Evolutionary conservation across 2,797 vertebrate genomes (phyloP).

Genomic region (Siniperca obscura): DNA sequence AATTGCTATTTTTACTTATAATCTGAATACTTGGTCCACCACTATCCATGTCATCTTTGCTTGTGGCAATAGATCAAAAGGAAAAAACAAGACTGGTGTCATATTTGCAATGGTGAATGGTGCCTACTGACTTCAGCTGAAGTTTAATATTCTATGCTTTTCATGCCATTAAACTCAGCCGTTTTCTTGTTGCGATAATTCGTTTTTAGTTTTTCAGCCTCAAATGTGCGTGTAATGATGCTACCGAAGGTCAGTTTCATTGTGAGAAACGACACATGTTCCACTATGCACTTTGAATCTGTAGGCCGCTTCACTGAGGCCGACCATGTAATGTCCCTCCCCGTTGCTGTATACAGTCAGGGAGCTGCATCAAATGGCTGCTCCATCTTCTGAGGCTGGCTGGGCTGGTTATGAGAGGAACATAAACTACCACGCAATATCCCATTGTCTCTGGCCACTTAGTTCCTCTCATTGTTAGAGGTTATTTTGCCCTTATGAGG

Average conservation of each 20-base stretch:
- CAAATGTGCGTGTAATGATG: slow-evolving; percentile 71
- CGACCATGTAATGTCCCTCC: slow-evolving; percentile 76
- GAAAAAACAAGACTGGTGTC: slow-evolving; percentile 15
- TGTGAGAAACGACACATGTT: slow-evolving; percentile 61
- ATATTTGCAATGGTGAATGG: slow-evolving; percentile 38
- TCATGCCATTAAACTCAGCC: slow-evolving; percentile 59
- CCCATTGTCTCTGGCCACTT: slow-evolving; percentile 86
- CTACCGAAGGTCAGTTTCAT: slow-evolving; percentile 83
- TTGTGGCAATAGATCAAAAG: slow-evolving; percentile 23
- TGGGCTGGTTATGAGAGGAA: slow-evolving; percentile 84
- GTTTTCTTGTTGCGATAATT: slow-evolving; percentile 27
- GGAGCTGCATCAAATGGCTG: slow-evolving; percentile 89
- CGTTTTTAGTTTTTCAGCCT: slow-evolving; percentile 16
- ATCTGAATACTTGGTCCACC: not conserved
- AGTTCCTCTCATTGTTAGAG: slow-evolving; percentile 82
- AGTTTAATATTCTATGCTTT: slow-evolving; percentile 30
- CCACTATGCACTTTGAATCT: slow-evolving; percentile 65
- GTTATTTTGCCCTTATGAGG: slow-evolving; percentile 87
- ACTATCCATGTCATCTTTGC: not conserved
- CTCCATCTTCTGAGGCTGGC: slow-evolving; percentile 81
- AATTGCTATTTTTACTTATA: not conserved
- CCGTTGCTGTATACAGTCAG: slow-evolving; percentile 78
- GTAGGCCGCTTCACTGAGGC: slow-evolving; percentile 63
- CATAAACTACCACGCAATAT: slow-evolving; percentile 84
- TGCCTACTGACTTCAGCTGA: slow-evolving; percentile 32